Evolutionary conservation across 2,113 vertebrate species (phyloP), one percentile per base, ranked within the genome.

Genomic region (Semnornis frantzii): DNA sequence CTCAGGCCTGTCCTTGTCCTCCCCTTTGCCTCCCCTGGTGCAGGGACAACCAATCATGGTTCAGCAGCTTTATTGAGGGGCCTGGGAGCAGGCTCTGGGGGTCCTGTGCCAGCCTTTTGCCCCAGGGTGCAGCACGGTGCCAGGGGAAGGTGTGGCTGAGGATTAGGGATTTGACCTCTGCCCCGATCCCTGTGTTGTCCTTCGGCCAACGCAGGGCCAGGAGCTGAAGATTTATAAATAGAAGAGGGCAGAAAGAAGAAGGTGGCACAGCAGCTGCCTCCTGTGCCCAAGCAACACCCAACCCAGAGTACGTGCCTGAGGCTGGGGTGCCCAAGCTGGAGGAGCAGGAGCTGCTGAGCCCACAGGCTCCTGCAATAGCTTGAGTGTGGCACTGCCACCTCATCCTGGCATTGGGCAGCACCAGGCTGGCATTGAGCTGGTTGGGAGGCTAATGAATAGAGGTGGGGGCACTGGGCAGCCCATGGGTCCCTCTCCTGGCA

Each of bases 191-290:
- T 48, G 33, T 8, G 8, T 37, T 81, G 86, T 63, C 60, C 17
- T 78, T 77, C 33, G 48, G 42, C 11, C 18, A 12, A 11, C 63
- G 3, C 0, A 0, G 15, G 31, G 31, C 48, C 73, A 71, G 20
- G 39, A 55, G 23, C 63, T 80, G n/a, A 31, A 50, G n/a, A 15
- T 30, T 91, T 74, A 83, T 83, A 85, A 90, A 93, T 80, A 92
- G 69, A 65, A 44, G 73, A 55, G 15, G 25, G 28, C 18, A 70
- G 84, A 46, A 75, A 79, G n/a, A 25, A 34, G 63, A 31, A 48
- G 34, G 27, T 4, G 12, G 8, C 21, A 37, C 1, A 65, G 50
- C 42, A 16, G 52, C 28, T 9, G 25, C 21, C 50, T 27, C 28
- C n/a, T 10, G 0, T 5, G 6, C 54, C 42, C 11, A 6, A 44